Conservation (phyloP, 2,797 vertebrate species). For the Hemitrygon akajei region DNA sequence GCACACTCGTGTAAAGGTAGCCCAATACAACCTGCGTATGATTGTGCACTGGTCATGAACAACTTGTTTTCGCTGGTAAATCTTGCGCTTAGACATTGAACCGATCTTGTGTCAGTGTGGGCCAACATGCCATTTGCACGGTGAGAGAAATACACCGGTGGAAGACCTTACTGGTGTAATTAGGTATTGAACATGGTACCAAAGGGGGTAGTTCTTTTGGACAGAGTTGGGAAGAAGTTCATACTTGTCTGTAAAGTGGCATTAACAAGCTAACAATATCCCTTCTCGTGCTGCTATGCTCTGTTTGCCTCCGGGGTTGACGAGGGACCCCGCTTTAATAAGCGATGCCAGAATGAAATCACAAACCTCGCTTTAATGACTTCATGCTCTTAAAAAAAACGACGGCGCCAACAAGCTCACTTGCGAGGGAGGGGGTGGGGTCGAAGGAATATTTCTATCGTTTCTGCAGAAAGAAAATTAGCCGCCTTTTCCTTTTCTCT, state of each 20-base stretch:
- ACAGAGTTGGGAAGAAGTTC: neutral
- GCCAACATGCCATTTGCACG: neutral
- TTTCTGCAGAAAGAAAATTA: neutral
- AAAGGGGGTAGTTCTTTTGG: neutral
- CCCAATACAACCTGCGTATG: neutral
- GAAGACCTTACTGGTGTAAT: neutral
- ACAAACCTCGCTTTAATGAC: constrained; percentile 18
- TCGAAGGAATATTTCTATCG: neutral
- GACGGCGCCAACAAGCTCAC: neutral
- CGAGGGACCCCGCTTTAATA: neutral
- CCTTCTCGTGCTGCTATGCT: neutral
- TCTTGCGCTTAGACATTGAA: neutral
- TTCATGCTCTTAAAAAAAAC: constrained; percentile 22
- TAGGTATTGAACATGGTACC: neutral
- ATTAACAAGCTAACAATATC: neutral
- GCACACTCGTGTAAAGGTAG: neutral
- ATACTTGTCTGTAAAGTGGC: neutral
- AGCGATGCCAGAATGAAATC: neutral
- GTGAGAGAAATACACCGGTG: neutral
- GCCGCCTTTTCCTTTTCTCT: neutral
- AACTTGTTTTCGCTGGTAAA: neutral
- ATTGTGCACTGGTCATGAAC: neutral
- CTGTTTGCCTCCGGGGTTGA: neutral
- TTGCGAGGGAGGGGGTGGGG: neutral
- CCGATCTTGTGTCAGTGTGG: neutral